These are phyloP conservation scores for Ibycter americanus DNA, from an alignment of 2,797 vertebrate genomes.

Conservation along the genomic window DNA sequence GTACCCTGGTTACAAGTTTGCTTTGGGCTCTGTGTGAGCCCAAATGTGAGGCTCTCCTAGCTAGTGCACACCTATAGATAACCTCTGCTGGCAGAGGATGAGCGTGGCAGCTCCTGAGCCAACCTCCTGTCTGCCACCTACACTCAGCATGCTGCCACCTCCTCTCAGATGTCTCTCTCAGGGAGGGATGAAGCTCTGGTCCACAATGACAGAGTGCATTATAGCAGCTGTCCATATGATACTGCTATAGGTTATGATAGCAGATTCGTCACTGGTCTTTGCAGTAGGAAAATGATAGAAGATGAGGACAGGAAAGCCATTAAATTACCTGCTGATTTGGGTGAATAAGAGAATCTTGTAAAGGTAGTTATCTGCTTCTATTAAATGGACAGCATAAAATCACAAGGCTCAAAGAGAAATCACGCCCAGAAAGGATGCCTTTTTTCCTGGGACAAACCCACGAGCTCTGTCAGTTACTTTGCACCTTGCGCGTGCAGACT, in stretches of 20 bases:
- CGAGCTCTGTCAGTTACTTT: neutral
- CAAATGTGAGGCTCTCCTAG: neutral
- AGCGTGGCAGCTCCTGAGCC: neutral
- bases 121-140: neutral
- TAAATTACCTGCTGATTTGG: neutral
- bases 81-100: neutral
- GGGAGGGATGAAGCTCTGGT: neutral
- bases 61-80: neutral
- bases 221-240: neutral
- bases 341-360: neutral
- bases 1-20: neutral
- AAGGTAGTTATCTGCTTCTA: neutral
- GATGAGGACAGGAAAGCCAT: neutral
- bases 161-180: neutral
- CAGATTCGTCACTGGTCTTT: neutral
- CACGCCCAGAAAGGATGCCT: neutral
- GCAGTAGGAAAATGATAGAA: neutral
- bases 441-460: neutral
- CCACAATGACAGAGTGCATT: neutral
- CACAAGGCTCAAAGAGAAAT: neutral
- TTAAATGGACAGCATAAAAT: neutral
- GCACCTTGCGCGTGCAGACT: neutral
- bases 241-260: neutral
- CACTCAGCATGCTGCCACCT: neutral
- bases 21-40: neutral